Base-by-base conservation (phyloP, 2,797 vertebrate genomes). In the Anas georgica region DNA sequence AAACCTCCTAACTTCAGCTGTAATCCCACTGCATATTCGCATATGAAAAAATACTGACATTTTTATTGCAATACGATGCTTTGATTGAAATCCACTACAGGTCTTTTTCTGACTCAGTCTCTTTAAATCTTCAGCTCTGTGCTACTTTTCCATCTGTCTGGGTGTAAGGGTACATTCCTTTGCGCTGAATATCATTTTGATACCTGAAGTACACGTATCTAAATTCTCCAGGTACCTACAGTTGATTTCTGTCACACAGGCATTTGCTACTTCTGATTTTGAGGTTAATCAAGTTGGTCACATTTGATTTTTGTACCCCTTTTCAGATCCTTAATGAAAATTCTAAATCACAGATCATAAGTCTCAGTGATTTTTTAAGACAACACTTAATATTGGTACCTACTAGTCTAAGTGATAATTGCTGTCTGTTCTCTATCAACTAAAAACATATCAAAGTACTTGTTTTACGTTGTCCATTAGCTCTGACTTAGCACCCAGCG, bases 11-110 rank as follows among this genome's bases (percentile, higher is more conserved):
- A 17, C 46, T 35, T 28, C 10, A 37, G 31, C 17, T 10, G 39
- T 14, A 58, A 59, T 59, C 43, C 52, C 52, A 17, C 54, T 46
- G 20, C 50, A 23, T 25, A 67, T 1, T 25, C 79, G 10, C 46
- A 10, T 0, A 4, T 3, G 16, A 9, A 39, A 41, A 33, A 14
- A 25, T 0, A 13, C 0, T 17, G 60, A 7, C 20, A 8, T 5
- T 41, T 6, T 18, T 31, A 58, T 1, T 31, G 33, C 77, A 62
- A 7, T 2, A 31, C 17, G 17, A 52, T 16, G 23, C 18, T 78
- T 52, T 26, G 31, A 22, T 1, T 62, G 78, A 76, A 76, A 80
- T 9, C 33, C 48, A 45, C 6, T 9, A 10, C 37, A 56, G 12
- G 10, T 28, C 18, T 73, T 58, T 33, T 31, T 58, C n/a, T 33